Evolutionary conservation across 1,140 invertebrate species (phyloP).

Genomic region (Philotrypesis tridentata): DNA sequence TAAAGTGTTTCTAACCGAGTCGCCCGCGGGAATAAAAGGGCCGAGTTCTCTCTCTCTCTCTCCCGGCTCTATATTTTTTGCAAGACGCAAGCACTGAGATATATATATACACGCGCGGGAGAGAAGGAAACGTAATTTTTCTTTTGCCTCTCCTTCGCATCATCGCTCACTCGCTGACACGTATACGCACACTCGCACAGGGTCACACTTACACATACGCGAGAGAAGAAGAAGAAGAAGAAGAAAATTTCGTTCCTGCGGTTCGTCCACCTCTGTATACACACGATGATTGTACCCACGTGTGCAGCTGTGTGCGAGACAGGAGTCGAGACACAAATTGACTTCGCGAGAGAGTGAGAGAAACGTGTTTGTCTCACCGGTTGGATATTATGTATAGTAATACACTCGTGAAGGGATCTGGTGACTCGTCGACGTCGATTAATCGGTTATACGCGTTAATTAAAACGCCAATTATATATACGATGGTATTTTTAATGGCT

Average conservation of each 20-base stretch:
- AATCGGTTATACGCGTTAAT: too few relatives aligned
- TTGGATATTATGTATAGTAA: too few relatives aligned
- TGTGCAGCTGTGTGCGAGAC: too few relatives aligned
- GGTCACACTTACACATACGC: background rate
- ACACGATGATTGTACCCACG: too few relatives aligned
- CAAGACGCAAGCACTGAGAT: background rate
- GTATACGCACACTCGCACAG: too few relatives aligned
- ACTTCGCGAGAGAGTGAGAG: too few relatives aligned
- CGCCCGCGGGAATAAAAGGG: slow-evolving; percentile 13
- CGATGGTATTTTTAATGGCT: background rate
- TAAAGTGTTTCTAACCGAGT: slow-evolving; percentile 15
- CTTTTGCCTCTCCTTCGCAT: background rate
- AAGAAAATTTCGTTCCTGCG: background rate
- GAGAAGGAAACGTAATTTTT: slow-evolving; percentile 31
- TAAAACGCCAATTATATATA: too few relatives aligned
- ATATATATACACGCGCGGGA: too few relatives aligned
- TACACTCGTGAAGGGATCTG: too few relatives aligned
- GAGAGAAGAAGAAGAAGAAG: too few relatives aligned
- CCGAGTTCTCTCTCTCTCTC: background rate
- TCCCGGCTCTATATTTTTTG: background rate
- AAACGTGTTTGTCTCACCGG: too few relatives aligned
- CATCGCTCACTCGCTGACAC: background rate
- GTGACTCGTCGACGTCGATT: background rate
- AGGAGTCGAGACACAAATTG: background rate
- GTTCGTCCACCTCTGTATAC: background rate